These are phyloP conservation scores for Heteromormyrus szaboi DNA, from an alignment of 2,797 vertebrate species.

Conservation along the genomic window DNA sequence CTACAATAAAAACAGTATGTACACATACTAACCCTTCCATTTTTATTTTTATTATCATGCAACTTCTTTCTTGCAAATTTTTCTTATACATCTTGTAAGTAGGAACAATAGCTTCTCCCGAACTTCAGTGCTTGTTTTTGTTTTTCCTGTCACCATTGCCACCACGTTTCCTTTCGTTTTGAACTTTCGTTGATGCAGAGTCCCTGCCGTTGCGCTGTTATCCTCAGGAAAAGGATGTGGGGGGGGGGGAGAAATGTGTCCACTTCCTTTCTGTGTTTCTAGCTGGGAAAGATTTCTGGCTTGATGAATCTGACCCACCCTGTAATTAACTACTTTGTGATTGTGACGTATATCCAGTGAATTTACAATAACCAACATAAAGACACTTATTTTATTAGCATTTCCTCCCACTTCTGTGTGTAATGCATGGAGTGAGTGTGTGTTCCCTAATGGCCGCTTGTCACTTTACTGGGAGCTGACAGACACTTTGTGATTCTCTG, in stretches of 20 bases:
- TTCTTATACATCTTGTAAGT: conserved; percentile 87
- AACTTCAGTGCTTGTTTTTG: conserved; percentile 46
- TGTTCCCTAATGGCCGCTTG: conserved; percentile 46
- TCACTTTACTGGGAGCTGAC: conserved; percentile 52
- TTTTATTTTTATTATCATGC: conserved; percentile 83
- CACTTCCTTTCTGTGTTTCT: conserved; percentile 60
- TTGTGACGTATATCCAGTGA: conserved; percentile 28
- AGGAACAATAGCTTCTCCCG: conserved; percentile 77
- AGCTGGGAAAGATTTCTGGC: conserved; percentile 74
- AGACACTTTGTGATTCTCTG: conserved; percentile 50
- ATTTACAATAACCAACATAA: conserved; percentile 16
- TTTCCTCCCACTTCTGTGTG: conserved; percentile 47
- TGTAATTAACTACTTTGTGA: conserved; percentile 53
- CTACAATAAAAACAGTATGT: conserved; percentile 36
- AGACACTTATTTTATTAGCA: not conserved
- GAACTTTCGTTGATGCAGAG: conserved; percentile 57
- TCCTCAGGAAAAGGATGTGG: conserved; percentile 51
- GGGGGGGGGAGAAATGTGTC: conserved; percentile 36
- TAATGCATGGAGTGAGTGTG: conserved; percentile 57
- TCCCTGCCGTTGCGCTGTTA: conserved; percentile 67
- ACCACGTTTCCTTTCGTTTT: conserved; percentile 59
- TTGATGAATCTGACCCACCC: conserved; percentile 67
- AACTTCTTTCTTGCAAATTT: conserved; percentile 86
- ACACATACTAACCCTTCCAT: conserved; percentile 62
- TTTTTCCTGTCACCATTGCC: conserved; percentile 46